Conservation (phyloP, 1,140 invertebrate species). For the Galendromus occidentalis region DNA sequence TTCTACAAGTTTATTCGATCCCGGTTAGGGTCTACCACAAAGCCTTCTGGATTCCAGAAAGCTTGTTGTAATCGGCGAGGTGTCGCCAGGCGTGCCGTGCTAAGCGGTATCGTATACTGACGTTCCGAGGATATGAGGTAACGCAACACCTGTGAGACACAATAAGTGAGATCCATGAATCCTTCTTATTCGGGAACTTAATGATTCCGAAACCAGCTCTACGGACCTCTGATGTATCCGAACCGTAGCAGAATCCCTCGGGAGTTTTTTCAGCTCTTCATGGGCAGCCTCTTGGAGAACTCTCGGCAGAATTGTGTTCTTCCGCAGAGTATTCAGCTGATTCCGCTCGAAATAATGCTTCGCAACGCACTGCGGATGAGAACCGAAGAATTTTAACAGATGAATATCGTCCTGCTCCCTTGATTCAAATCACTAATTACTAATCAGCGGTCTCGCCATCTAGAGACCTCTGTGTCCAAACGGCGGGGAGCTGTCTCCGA, state of each 20-base stretch:
- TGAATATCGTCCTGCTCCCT: too few relatives aligned
- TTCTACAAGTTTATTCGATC: not conserved
- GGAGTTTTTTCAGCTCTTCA: conserved; percentile 49
- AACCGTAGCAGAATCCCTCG: conserved; percentile 43
- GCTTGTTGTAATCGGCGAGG: conserved; percentile 70
- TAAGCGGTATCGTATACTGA: conserved; percentile 49
- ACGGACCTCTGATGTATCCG: conserved; percentile 38
- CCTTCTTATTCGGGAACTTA: too few relatives aligned
- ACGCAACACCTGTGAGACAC: conserved; percentile 40
- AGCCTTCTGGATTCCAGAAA: conserved; percentile 64
- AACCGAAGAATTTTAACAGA: too few relatives aligned
- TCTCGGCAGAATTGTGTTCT: conserved; percentile 53
- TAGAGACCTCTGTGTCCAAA: too few relatives aligned
- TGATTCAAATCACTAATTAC: too few relatives aligned
- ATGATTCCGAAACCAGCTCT: too few relatives aligned
- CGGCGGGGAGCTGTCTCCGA: too few relatives aligned
- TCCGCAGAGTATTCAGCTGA: conserved; percentile 50
- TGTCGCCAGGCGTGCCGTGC: conserved; percentile 70
- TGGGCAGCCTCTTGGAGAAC: conserved; percentile 42
- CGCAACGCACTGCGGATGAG: conserved; percentile 44
- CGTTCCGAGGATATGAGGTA: conserved; percentile 52
- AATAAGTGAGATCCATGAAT: too few relatives aligned
- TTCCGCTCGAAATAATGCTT: conserved; percentile 48
- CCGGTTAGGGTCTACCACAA: conserved; percentile 39
- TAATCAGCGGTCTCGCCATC: too few relatives aligned